Percentiles rank a stretch among this genome's conserved stretches.
Conservation (phyloP, 2,888 invertebrate genomes). For the Nomada goodeniana region DNA sequence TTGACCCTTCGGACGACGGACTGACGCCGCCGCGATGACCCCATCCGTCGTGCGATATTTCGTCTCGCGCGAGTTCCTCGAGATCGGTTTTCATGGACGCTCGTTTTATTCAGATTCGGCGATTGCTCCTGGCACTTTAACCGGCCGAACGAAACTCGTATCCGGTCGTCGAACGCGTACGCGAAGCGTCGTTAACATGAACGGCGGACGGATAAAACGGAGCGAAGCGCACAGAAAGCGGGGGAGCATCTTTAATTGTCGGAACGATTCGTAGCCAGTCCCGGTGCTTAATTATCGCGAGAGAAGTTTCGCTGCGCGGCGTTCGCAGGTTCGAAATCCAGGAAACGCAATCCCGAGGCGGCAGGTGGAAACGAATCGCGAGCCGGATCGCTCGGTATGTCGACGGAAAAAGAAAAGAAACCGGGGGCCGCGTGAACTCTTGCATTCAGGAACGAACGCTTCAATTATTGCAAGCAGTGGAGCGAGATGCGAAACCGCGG, state of each 20-base stretch:
- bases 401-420: constrained; percentile 27
- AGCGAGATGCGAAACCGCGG: constrained; percentile 63
- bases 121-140: too few relatives aligned
- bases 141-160: too few relatives aligned
- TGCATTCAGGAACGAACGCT: constrained; percentile 49
- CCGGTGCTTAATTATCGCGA: neutral
- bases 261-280: too few relatives aligned
- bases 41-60: neutral
- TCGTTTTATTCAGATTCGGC: too few relatives aligned
- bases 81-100: too few relatives aligned
- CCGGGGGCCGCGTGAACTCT: constrained; percentile 31
- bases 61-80: too few relatives aligned
- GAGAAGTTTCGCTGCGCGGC: neutral
- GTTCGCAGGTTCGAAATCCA: neutral
- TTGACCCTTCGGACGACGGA: constrained; percentile 11
- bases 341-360: constrained; percentile 19
- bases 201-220: too few relatives aligned
- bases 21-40: neutral
- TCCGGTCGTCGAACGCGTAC: too few relatives aligned
- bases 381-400: constrained; percentile 5
- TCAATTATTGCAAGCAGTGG: constrained; percentile 68
- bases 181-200: too few relatives aligned
- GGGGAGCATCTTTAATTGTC: too few relatives aligned
- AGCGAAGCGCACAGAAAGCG: too few relatives aligned
- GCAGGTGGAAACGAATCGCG: neutral